Evolutionary conservation across 1,140 invertebrate genomes (phyloP), one percentile per base, ranked within the genome.

Genomic region (Tetramorium alpestre): DNA sequence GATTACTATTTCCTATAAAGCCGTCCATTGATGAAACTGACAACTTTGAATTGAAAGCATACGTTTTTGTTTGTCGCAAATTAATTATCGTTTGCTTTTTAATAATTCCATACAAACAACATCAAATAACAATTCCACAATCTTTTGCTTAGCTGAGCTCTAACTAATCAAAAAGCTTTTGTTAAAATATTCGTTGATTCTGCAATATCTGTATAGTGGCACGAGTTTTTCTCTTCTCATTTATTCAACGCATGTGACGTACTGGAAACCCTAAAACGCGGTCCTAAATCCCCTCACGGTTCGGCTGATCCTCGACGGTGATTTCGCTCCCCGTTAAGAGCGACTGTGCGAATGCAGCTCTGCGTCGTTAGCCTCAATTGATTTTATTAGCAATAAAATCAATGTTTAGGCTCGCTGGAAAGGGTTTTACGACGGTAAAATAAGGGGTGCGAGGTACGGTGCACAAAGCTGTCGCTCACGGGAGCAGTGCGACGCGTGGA

Each of bases 351-450:
- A 58, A 81, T 60, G 49, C 64, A 70, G 38, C 41, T 22, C 51
- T 49, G 78, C 56, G 58, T 75, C 76, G 88, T 91, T 90, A 73
- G 49, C 76, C 82, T 51, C 70, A 82, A 91, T 92, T 90, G 91
- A 89, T 93, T 91, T 90, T 84, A 84, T 25, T 69, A 73, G 60
- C 69, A 91, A 92, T 92, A 91, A 92, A 94, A 94, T 93, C 91
- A 91, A 93, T 92, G 92, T 92, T 91, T 91, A 78, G 25, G 67
- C 58, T 78, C 78, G 69, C 89, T 75, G 87, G 73, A 51, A 87
- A 87, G 84, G 75, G 75, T 87, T 81, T 86, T 73, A 70, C 75
- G 75, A 25, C 75, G 47, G 62, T 51, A 58, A 47, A 54, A 69
- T 18, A 72, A 64, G 65, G 77, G 49, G 84, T 67, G 67, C 60